A percentile compares a stretch with the other conserved stretches of the same genome.
phyloP scores from a whole-genome alignment of 2,113 vertebrate genomes.

The Sturnira hondurensis region DNA sequence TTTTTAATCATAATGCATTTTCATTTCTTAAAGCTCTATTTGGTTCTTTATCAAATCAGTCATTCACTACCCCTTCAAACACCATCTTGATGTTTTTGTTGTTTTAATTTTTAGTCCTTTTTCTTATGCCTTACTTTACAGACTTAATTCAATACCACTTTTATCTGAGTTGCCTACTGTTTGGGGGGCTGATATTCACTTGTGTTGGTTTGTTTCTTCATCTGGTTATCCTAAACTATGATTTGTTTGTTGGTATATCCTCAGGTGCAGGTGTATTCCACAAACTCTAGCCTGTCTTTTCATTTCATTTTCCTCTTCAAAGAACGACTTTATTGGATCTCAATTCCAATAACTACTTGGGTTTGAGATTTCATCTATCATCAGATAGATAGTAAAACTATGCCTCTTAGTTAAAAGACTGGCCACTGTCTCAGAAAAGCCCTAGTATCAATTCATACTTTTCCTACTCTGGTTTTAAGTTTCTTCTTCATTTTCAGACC shows the following conservation, averaged over 20 bases:
- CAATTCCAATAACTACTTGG: neutral
- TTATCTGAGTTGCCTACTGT: neutral
- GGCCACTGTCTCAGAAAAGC: slow-evolving; percentile 14
- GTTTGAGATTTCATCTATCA: neutral
- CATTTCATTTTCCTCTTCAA: neutral
- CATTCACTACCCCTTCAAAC: neutral
- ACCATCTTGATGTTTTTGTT: neutral
- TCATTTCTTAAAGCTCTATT: neutral
- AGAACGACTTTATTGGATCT: neutral
- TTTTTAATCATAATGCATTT: slow-evolving; percentile 7
- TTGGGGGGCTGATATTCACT: neutral
- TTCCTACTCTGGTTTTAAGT: neutral
- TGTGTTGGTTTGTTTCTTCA: neutral
- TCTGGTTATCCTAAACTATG: neutral
- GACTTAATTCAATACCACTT: neutral
- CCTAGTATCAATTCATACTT: neutral
- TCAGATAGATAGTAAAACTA: neutral
- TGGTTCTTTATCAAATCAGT: slow-evolving; percentile 16
- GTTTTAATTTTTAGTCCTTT: neutral
- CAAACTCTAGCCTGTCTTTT: neutral
- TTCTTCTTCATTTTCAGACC: neutral
- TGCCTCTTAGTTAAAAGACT: neutral
- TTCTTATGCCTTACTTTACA: neutral
- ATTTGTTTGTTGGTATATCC: slow-evolving; percentile 9
- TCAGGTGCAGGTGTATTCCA: neutral